Evolutionary conservation across 2,113 vertebrate genomes (phyloP).

Genomic region (Zosterops japonicus): DNA sequence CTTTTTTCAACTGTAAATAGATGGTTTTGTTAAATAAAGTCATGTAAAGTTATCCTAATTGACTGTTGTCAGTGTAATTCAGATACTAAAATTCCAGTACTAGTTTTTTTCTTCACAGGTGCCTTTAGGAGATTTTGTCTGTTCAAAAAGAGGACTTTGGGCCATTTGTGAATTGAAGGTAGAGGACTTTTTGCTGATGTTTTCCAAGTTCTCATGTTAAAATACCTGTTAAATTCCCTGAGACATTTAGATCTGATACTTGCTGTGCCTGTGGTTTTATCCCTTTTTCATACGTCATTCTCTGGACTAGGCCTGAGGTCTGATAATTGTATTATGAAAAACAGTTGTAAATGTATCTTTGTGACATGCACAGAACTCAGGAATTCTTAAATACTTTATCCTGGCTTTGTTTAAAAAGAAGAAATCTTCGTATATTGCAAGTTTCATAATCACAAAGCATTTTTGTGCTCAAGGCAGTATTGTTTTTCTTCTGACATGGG

Average conservation of each 20-base stretch:
- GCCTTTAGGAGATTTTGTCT: not conserved
- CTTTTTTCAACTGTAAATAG: slow-evolving; percentile 81
- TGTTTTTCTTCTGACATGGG: not conserved
- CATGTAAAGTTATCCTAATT: slow-evolving; percentile 68
- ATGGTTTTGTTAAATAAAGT: slow-evolving; percentile 83
- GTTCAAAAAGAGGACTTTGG: not conserved
- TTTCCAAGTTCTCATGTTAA: not conserved
- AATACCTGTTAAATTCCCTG: not conserved
- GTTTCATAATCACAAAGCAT: not conserved
- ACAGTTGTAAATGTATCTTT: not conserved
- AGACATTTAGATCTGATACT: not conserved
- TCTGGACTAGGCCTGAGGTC: not conserved
- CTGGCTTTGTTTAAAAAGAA: not conserved
- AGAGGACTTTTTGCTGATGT: not conserved
- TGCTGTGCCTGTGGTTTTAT: not conserved
- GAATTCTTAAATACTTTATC: not conserved
- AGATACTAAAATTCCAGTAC: not conserved
- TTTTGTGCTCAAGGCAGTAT: not conserved
- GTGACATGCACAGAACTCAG: not conserved
- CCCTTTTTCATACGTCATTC: not conserved
- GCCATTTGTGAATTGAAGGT: not conserved
- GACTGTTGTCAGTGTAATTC: not conserved
- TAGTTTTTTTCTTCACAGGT: not conserved
- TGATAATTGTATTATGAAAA: not conserved
- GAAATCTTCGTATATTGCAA: not conserved